Evolutionary conservation across 2,113 vertebrate species (phyloP).

Genomic region (Oreochromis spilurus): DNA sequence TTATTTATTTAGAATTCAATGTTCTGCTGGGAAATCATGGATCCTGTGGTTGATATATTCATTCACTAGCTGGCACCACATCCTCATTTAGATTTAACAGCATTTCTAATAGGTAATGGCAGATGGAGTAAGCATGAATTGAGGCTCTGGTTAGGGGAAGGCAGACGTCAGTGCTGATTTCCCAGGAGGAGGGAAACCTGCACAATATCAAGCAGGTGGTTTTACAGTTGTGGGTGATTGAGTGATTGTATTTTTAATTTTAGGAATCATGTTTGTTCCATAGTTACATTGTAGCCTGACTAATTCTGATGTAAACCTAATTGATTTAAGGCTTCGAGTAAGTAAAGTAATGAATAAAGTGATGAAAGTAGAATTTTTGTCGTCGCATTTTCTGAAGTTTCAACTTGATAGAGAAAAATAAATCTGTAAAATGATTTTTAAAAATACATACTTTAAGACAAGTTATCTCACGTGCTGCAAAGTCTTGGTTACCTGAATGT

Average conservation of each 20-base stretch:
- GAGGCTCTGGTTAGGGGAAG: neutral
- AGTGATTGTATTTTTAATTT: neutral
- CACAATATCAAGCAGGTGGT: neutral
- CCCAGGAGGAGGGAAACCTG: neutral
- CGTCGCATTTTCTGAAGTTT: neutral
- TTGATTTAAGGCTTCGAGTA: neutral
- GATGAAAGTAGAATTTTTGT: neutral
- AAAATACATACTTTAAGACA: neutral
- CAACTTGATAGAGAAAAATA: neutral
- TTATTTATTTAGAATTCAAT: neutral
- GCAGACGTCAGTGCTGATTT: neutral
- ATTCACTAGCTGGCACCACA: neutral
- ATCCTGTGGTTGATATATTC: neutral
- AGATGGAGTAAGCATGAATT: neutral
- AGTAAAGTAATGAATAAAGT: neutral
- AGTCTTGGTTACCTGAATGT: constrained; percentile 75
- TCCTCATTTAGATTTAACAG: neutral
- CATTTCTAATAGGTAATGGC: neutral
- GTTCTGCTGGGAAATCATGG: neutral
- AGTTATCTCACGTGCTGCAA: neutral
- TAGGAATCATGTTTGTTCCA: neutral
- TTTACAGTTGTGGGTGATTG: neutral
- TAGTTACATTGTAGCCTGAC: neutral
- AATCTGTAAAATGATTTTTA: neutral
- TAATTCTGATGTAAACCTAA: neutral